Evolutionary conservation across 2,888 invertebrate species (phyloP), one percentile per base, ranked within the genome.

Genomic region (Drosophila demipolita): DNA sequence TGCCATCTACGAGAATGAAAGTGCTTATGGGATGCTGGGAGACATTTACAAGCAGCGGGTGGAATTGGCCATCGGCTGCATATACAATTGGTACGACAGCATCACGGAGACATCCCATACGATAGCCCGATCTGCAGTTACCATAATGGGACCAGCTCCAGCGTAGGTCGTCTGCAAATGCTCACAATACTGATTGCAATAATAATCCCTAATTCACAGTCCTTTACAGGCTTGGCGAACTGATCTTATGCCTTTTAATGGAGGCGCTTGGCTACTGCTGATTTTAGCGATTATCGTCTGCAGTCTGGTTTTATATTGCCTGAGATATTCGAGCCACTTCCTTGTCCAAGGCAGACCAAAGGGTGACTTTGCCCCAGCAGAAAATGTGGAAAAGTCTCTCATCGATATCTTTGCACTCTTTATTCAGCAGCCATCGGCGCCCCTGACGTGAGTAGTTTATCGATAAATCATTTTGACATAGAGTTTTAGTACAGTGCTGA

Each of bases 71-170:
- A 91, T 93, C 53, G 93, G 93, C 1, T 92, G 93, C 63, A 89
- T 92, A 23, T 93, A 92, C 73, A 93, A 93, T 69, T 93, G 93
- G 93, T 93, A 92, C 40, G 77, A 91, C 66, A 83, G 88, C 33
- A 82, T 92, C 6, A 92, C 91, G 17, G 93, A 93, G 76, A 90
- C 91, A 6, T 93, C 93, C 1, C 76, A 83, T 29, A 70, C 85
- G 7, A 92, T 93, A 26, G 91, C 92, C 1, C 89, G 92, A 38
- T 93, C 93, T 0, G 89, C 92, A 1, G 92, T 93, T 0, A 92
- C 92, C 0, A 77, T 93, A 15, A 61, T 93, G 5, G 92, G 90
- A 7, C 93, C 93, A 8, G 92, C 91, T 17, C 91, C 93, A 33
- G 82, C 81, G 93, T 93, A 66, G 83, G 84, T 70, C 0, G 1